phyloP scores from a whole-genome alignment of 2,888 invertebrate species.

The Mimumesa dahlbomi region DNA sequence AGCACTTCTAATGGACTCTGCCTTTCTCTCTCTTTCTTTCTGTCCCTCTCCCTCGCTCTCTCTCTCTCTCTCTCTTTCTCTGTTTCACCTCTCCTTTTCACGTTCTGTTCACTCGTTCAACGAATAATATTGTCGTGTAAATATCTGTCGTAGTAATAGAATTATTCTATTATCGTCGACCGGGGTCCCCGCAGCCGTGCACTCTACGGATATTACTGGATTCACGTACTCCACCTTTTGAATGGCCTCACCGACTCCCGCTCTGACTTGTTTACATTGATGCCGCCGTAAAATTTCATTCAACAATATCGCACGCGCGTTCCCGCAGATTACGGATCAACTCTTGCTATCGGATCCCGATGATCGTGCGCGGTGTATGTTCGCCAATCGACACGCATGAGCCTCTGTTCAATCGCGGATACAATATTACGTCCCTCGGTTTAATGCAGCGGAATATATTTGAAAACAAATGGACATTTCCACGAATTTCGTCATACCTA shows the following conservation, averaged over 20 bases:
- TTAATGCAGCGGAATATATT: too few species aligned
- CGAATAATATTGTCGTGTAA: conserved; percentile 53
- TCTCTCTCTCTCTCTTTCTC: conserved; percentile 8
- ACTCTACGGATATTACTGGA: conserved; percentile 34
- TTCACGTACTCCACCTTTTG: conserved; percentile 18
- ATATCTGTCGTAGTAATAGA: conserved; percentile 42
- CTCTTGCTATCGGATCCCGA: too few species aligned
- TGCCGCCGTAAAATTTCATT: not conserved
- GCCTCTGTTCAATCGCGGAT: too few species aligned
- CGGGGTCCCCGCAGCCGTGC: conserved; percentile 25
- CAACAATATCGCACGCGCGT: too few species aligned
- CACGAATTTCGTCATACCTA: too few species aligned
- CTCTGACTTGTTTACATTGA: conserved; percentile 15
- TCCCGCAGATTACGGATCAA: too few species aligned
- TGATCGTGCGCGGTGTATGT: too few species aligned
- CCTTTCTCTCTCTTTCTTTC: conserved; percentile 9
- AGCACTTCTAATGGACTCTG: conserved; percentile 25
- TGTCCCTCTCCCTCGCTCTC: conserved; percentile 1
- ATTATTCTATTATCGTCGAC: conserved; percentile 43
- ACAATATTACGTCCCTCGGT: too few species aligned
- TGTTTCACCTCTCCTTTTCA: conserved; percentile 30
- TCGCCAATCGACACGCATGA: too few species aligned
- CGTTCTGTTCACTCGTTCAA: conserved; percentile 3
- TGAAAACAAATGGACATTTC: too few species aligned
- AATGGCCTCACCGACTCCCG: conserved; percentile 29